Evolutionary conservation across 2,113 vertebrate species (phyloP), one percentile per base, ranked within the genome.

Genomic region (Mirza zaza): DNA sequence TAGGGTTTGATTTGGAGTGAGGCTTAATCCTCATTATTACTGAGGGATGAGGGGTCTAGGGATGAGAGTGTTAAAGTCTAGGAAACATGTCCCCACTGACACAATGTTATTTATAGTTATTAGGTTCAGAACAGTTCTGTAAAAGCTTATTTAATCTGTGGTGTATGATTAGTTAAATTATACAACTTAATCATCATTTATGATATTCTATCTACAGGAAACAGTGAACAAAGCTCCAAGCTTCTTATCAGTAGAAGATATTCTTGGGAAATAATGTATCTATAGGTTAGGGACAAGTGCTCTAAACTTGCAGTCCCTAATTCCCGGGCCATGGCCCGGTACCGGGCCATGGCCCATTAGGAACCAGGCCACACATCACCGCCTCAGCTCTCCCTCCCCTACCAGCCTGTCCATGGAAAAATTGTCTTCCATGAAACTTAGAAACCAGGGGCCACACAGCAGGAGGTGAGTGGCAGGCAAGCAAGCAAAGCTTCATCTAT

Each of bases 181-280:
- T 3, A 75, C 63, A 90, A 48, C 7, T 15, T 94, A 87, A 76
- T 7, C 29, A 76, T 90, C 36, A 77, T 82, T 87, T 55, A 55
- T 81, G 57, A 36, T 90, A 82, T 77, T 80, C 23, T 93, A 2
- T 67, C 67, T 79, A 48, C 0, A 79, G 42, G 61, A 80, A 95
- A 63, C 29, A 52, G 42, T 67, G 57, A 91, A 93, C 23, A 87
- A 65, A 97, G n/a, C 15, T 90, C 68, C 55, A 90, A 63, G 55
- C 25, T 92, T 9, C 32, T 94, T 95, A 77, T 94, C 94, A 95
- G 81, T 17, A 79, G 57, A 94, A 90, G 13, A 7, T 67, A 61
- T 73, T 97, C 45, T 96, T 95, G 18, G 39, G 84, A 92, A 97
- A 71, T n/a, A 85, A 45, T 79, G 48, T 67, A 80, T 93, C 27